A percentile compares a stretch with the other conserved stretches of the same genome.
Evolutionary conservation across 23 tunicate species (phyloP).

Genomic region (Phallusia fumigata): DNA sequence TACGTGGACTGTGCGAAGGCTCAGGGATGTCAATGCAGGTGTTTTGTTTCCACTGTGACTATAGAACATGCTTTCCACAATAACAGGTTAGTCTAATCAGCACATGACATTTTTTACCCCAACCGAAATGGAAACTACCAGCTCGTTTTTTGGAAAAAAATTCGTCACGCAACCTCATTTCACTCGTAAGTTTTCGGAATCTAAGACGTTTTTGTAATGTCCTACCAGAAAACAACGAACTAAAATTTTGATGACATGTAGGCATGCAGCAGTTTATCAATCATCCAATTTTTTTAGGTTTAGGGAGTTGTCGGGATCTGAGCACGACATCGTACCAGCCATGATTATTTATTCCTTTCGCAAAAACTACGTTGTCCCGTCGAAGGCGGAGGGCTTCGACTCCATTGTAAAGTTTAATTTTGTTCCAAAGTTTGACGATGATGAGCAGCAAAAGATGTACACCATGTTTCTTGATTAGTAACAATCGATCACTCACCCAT

Average conservation of each 20-base stretch:
- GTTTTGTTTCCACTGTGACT: slow-evolving; percentile 55
- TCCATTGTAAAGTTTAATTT: slow-evolving; percentile 67
- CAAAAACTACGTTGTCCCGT: slow-evolving; percentile 68
- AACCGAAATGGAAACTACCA: too few relatives aligned
- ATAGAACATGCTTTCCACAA: slow-evolving; percentile 89
- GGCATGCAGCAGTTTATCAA: too few relatives aligned
- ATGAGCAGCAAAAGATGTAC: slow-evolving; percentile 50
- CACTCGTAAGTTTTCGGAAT: too few relatives aligned
- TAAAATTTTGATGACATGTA: too few relatives aligned
- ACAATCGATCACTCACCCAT: too few relatives aligned
- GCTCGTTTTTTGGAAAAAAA: too few relatives aligned
- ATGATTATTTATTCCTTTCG: slow-evolving; percentile 80
- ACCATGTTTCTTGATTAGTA: slow-evolving; percentile 56
- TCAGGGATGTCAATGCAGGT: slow-evolving; percentile 52
- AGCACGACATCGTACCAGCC: slow-evolving; percentile 70
- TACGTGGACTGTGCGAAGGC: slow-evolving; percentile 68
- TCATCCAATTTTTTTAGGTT: slow-evolving; percentile 37
- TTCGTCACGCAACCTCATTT: too few relatives aligned
- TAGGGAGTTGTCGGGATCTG: slow-evolving; percentile 67
- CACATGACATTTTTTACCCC: background rate
- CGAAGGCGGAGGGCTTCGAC: slow-evolving; percentile 58
- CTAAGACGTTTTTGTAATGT: too few relatives aligned
- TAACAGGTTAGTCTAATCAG: slow-evolving; percentile 42
- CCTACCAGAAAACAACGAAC: too few relatives aligned
- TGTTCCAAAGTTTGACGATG: slow-evolving; percentile 64